phyloP scores from a whole-genome alignment of 2,113 vertebrate species.

The Mastomys coucha region DNA sequence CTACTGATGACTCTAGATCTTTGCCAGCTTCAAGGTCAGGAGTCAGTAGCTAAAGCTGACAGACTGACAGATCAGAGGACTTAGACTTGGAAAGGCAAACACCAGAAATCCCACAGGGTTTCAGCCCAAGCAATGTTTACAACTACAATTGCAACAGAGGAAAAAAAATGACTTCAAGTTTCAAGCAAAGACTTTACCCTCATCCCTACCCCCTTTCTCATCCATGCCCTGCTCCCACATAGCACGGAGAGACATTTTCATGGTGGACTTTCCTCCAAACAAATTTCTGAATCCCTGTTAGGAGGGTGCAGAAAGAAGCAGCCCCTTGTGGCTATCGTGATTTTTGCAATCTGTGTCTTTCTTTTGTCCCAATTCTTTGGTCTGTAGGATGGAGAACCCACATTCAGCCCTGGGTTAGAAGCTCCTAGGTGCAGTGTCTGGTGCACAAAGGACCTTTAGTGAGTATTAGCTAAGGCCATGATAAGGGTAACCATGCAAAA shows the following conservation, averaged over 20 bases:
- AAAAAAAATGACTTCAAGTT: neutral
- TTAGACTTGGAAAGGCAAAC: neutral
- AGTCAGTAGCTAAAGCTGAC: slow-evolving; percentile 26
- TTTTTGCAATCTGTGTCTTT: neutral
- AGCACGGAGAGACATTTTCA: neutral
- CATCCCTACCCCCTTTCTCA: neutral
- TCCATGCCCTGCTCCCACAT: neutral
- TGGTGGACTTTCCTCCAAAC: neutral
- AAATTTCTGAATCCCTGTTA: slow-evolving; percentile 2
- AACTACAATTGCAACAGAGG: neutral
- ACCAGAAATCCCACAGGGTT: neutral
- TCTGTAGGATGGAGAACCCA: neutral
- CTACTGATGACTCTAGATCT: neutral
- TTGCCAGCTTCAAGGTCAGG: slow-evolving; percentile 52
- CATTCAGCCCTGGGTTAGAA: neutral
- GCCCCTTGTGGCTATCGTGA: neutral
- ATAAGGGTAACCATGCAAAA: neutral
- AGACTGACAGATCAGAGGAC: slow-evolving; percentile 48
- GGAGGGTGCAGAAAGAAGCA: neutral
- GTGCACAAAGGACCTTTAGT: neutral
- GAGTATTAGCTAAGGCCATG: neutral
- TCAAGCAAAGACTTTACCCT: neutral
- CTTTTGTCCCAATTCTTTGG: neutral
- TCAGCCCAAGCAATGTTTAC: neutral
- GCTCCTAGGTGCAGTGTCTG: too few species aligned